Base-by-base conservation (phyloP, 2,797 vertebrate genomes). In the Petrocephalus sullivani region DNA sequence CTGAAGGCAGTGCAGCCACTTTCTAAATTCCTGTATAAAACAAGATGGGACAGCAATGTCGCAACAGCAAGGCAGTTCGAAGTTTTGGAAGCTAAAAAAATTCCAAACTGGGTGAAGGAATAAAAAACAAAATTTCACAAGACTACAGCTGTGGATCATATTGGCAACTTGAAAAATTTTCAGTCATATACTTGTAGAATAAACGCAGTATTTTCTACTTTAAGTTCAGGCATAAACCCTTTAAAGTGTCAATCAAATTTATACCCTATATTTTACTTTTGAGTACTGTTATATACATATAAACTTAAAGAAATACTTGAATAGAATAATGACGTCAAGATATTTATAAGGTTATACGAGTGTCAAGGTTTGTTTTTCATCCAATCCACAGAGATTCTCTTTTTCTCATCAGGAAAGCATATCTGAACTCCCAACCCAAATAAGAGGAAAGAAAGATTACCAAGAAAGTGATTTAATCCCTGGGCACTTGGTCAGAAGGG, bases 41-140 rank as follows among this genome's bases (percentile, higher is more conserved):
- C 78, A 88, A 19, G 56, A 64, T 9, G 21, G 19, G 37, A 28
- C 78, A 61, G 23, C 33, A 28, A 37, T 60, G 41, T 49, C 57
- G 84, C 87, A 83, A 78, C 87, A 57, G 21, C 16, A 21, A 67
- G 67, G 7, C 83, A 84, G 82, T 84, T 21, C 61, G 1, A 49
- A 41, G 16, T 67, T 37, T 14, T n/a, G 1, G 6, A 41, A 51
- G 89, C 41, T 53, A 14, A 23, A 57, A 51, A 78, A 88, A 54
- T 87, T 90, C 86, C 91, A 92, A 93, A 41, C 56, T 37, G 56
- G 54, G 16, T 19, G 9, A 14, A 37, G 33, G 57, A 86, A 21
- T 86, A 61, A 86, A 33, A 86, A 86, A 58, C 46, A 3, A 7
- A 61, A 60, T 19, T 41, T 60, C 33, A 7, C 61, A 21, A 19